Evolutionary conservation across 2,888 invertebrate genomes (phyloP).

Genomic region (Melinopterus prodromus): DNA sequence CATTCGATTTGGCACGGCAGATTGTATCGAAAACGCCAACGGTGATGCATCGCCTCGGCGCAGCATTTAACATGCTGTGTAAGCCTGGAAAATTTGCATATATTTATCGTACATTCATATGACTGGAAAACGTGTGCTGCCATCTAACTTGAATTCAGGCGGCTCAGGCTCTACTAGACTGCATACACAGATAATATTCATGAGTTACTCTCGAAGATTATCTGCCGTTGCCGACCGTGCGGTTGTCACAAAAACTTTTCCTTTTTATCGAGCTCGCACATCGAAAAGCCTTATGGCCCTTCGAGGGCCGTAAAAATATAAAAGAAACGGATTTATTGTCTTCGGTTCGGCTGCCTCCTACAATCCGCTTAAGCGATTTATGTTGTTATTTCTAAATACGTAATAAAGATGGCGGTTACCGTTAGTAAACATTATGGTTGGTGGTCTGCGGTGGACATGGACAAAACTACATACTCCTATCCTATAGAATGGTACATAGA

Average conservation of each 20-base stretch:
- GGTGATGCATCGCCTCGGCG: not conserved
- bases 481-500: no score
- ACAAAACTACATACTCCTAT: no score
- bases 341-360: not conserved
- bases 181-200: not conserved
- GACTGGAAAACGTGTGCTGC: not conserved
- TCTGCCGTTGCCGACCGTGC: not conserved
- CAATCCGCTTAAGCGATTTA: not conserved
- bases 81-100: not conserved
- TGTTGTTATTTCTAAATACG: not conserved
- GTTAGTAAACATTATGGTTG: no score
- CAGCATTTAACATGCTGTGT: not conserved
- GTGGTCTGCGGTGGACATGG: no score
- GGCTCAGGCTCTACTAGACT: not conserved
- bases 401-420: not conserved
- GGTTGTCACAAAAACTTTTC: not conserved
- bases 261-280: not conserved
- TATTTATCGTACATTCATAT: not conserved
- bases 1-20: no score
- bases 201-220: not conserved
- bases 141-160: not conserved
- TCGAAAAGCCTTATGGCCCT: not conserved
- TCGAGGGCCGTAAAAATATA: not conserved
- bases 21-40: not conserved
- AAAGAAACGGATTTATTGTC: constrained; percentile 4